Percentiles rank a stretch among this genome's conserved stretches.
Conservation (phyloP, 2,113 vertebrate genomes). For the Diphyllodes magnificus region DNA sequence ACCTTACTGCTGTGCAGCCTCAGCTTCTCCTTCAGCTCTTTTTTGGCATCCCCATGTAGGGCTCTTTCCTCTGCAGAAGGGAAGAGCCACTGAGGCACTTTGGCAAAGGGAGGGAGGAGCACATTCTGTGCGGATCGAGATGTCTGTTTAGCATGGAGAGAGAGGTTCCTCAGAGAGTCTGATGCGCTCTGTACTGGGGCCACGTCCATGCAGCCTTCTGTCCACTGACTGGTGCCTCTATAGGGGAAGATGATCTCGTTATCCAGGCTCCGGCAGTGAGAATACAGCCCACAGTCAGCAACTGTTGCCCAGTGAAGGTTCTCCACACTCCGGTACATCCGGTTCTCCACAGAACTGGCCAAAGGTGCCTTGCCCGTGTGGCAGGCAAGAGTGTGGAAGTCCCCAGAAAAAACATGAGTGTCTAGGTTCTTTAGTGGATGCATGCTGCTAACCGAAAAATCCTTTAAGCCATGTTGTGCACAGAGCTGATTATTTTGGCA, state of each 20-base stretch:
- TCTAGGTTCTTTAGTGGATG: conserved; percentile 70
- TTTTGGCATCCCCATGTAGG: conserved; percentile 60
- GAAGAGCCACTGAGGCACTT: conserved; percentile 76
- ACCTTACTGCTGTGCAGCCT: conserved; percentile 78
- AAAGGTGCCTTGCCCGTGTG: conserved; percentile 13
- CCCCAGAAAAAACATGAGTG: conserved; percentile 29
- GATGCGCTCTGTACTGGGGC: conserved; percentile 40
- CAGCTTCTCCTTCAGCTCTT: conserved; percentile 82
- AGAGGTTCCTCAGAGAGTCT: conserved; percentile 60
- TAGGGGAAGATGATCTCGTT: conserved; percentile 78
- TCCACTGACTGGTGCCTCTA: conserved; percentile 74
- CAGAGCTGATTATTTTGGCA: conserved; percentile 80
- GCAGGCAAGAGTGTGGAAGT: conserved; percentile 27
- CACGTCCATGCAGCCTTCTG: conserved; percentile 67
- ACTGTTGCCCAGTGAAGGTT: conserved; percentile 80
- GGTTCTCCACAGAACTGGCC: conserved; percentile 32
- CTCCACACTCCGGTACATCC: conserved; percentile 87
- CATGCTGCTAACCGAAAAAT: conserved; percentile 70
- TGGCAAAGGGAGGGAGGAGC: conserved; percentile 68
- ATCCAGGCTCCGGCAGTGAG: conserved; percentile 75
- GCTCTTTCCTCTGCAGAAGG: conserved; percentile 72
- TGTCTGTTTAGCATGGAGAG: conserved; percentile 59
- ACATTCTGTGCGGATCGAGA: conserved; percentile 61
- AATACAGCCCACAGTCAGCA: conserved; percentile 64
- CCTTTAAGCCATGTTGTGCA: conserved; percentile 77